phyloP scores from a whole-genome alignment of 2,797 vertebrate genomes.

The Aselliscus stoliczkanus region DNA sequence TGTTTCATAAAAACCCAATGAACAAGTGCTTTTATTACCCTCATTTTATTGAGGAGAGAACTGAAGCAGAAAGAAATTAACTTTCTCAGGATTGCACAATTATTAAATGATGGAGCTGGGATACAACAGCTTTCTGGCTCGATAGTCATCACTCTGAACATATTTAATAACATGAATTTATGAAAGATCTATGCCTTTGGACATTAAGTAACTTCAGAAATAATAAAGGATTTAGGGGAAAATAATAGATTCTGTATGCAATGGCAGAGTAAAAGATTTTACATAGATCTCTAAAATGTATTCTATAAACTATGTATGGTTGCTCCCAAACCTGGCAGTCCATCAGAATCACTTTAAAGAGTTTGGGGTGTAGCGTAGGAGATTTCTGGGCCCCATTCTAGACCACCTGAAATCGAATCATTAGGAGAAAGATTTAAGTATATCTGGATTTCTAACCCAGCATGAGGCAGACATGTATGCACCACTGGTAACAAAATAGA shows the following conservation, averaged over 20 bases:
- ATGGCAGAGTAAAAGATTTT: neutral
- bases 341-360: neutral
- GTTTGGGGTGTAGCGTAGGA: fast-evolving
- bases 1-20: neutral
- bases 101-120: neutral
- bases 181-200: neutral
- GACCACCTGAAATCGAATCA: neutral
- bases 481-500: neutral
- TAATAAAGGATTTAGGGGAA: neutral
- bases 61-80: neutral
- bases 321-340: neutral
- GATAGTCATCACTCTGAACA: neutral
- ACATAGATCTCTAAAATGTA: neutral
- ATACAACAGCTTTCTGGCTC: neutral
- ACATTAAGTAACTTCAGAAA: neutral
- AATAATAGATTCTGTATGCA: neutral
- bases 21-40: neutral
- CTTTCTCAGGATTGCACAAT: neutral
- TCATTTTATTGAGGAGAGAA: neutral
- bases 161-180: neutral
- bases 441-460: neutral
- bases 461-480: neutral
- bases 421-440: neutral
- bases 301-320: neutral
- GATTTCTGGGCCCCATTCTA: neutral